These are phyloP conservation scores for Manis crassicaudata DNA, from an alignment of 2,797 vertebrate genomes.

Conservation along the genomic window DNA sequence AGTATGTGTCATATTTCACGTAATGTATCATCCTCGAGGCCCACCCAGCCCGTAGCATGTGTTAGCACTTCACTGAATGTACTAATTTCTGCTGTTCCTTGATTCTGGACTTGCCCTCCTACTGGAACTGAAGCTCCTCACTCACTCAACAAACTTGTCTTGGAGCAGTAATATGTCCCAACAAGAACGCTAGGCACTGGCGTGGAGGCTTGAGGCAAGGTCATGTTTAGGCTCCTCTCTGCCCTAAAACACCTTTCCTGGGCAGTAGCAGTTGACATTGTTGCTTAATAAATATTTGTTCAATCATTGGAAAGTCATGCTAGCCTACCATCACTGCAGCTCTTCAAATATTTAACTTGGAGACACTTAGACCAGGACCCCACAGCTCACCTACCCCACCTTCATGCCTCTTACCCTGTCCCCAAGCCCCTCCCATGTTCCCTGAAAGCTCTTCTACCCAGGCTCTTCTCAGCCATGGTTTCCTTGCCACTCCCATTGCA, in stretches of 20 bases:
- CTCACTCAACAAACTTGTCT: neutral
- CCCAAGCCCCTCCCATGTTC: neutral
- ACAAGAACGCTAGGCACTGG: neutral
- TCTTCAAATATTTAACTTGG: neutral
- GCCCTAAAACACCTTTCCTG: neutral
- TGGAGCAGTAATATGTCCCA: neutral
- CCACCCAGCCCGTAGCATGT: fast-evolving
- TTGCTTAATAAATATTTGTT: neutral
- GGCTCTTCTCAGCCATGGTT: neutral
- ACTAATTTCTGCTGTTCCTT: neutral
- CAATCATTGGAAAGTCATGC: neutral
- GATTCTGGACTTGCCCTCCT: neutral
- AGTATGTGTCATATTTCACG: neutral
- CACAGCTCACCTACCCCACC: neutral
- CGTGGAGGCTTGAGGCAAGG: neutral
- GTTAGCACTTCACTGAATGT: neutral
- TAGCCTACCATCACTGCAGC: neutral
- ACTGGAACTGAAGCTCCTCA: neutral
- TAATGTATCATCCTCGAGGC: neutral
- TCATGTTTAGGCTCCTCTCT: neutral
- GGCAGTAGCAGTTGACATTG: neutral
- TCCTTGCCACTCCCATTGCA: neutral
- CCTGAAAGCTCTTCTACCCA: neutral
- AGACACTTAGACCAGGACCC: neutral
- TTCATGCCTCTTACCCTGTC: neutral